These are phyloP conservation scores for Meloidogyne floridensis DNA, from an alignment of 1,140 invertebrate species.

Conservation along the genomic window DNA sequence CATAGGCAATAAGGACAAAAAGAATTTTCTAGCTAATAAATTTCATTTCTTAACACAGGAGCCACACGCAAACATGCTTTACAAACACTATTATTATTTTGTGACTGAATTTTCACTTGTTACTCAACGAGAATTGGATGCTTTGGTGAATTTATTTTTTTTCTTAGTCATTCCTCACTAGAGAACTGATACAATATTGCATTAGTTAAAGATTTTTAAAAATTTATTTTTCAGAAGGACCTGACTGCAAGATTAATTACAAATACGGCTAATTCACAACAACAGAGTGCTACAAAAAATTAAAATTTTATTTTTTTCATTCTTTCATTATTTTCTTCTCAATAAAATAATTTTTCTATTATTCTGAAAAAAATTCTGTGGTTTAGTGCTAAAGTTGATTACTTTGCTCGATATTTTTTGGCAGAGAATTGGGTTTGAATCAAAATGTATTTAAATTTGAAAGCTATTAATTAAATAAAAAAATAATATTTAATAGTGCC, in stretches of 20 bases:
- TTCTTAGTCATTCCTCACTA: neutral
- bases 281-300: neutral
- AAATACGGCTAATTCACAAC: neutral
- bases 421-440: too few species aligned
- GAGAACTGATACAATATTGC: too few species aligned
- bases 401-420: too few species aligned
- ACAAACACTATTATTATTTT: conserved; percentile 95
- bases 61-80: conserved; percentile 92
- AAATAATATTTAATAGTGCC: too few species aligned
- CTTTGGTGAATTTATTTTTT: conserved; percentile 68
- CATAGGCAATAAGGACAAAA: too few species aligned
- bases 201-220: neutral
- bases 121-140: conserved; percentile 83
- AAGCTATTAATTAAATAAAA: too few species aligned
- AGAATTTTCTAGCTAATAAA: too few species aligned
- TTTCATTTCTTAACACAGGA: conserved; percentile 76
- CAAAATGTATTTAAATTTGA: too few species aligned
- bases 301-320: neutral
- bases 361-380: too few species aligned
- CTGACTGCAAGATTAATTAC: conserved; percentile 19
- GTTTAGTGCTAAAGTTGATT: too few species aligned
- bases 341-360: neutral
- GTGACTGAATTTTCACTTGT: conserved; percentile 85
- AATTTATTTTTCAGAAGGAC: conserved; percentile 22
- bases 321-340: too few species aligned